Evolutionary conservation across 2,113 vertebrate species (phyloP).

Genomic region (Heliornis fulica): DNA sequence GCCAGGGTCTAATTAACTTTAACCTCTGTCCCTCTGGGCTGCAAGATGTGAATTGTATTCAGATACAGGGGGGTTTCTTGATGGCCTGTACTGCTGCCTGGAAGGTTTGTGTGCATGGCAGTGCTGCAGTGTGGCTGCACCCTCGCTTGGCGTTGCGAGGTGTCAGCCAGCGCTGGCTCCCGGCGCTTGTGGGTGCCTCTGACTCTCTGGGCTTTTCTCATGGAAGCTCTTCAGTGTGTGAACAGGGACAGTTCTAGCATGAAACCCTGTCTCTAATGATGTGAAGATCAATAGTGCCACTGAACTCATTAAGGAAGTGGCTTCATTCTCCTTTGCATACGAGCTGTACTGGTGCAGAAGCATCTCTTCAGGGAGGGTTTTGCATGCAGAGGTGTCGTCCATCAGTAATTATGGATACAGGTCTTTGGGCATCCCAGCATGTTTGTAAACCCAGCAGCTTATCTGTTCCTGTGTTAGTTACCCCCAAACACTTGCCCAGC

Average conservation of each 20-base stretch:
- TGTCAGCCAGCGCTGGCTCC: rapidly evolving
- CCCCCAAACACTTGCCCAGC: not conserved
- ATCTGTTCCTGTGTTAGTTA: not conserved
- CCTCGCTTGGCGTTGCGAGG: not conserved
- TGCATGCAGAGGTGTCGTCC: not conserved
- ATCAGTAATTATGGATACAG: rapidly evolving
- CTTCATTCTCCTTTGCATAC: not conserved
- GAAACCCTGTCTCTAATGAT: not conserved
- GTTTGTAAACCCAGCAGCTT: not conserved
- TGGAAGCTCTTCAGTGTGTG: not conserved
- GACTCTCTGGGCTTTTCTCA: not conserved
- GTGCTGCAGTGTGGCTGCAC: not conserved
- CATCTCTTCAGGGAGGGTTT: not conserved
- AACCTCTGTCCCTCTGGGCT: not conserved
- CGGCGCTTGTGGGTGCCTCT: not conserved
- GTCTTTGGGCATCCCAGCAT: not conserved
- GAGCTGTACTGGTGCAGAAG: not conserved
- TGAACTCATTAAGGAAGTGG: not conserved
- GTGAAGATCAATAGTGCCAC: not conserved
- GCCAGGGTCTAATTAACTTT: slow-evolving; percentile 22
- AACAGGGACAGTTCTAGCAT: not conserved
- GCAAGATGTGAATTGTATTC: not conserved
- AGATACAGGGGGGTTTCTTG: not conserved
- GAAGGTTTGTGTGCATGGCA: not conserved
- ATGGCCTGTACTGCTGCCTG: not conserved